A percentile compares a stretch with the other conserved stretches of the same genome.
phyloP scores from a whole-genome alignment of 2,113 vertebrate genomes.

The Eupsittula cactorum region DNA sequence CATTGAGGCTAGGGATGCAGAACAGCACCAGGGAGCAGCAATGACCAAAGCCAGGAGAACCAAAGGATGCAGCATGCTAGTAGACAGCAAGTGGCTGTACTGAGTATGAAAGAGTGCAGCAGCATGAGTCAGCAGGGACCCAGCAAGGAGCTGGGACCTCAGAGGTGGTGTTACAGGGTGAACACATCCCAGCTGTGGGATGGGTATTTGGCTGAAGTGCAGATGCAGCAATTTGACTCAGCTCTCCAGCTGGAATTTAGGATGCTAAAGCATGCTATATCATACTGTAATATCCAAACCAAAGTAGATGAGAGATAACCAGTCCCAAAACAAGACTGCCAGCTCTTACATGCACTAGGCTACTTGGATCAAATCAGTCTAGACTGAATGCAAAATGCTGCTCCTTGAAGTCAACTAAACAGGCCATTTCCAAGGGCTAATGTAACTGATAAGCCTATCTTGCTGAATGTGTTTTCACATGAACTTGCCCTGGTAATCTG shows the following conservation, averaged over 20 bases:
- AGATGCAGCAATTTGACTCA: not conserved
- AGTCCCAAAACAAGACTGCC: not conserved
- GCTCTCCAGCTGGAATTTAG: not conserved
- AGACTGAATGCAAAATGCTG: not conserved
- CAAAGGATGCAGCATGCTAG: not conserved
- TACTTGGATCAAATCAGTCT: constrained; percentile 14
- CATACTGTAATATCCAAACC: not conserved
- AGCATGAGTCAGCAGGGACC: not conserved
- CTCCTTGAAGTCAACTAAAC: constrained; percentile 1
- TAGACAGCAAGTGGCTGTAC: not conserved
- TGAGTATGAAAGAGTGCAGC: not conserved
- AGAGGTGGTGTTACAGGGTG: accelerated
- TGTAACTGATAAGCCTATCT: not conserved
- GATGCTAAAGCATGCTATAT: not conserved
- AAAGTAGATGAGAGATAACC: not conserved
- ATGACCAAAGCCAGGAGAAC: not conserved
- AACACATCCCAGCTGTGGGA: accelerated
- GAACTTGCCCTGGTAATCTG: not conserved
- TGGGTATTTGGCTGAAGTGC: accelerated
- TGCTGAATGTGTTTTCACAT: not conserved
- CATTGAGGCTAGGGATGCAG: not conserved
- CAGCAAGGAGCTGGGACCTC: not conserved
- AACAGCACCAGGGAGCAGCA: not conserved
- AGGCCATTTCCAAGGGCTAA: not conserved
- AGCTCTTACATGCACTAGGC: not conserved